Percentiles rank a stretch among this genome's conserved stretches.
phyloP scores from a whole-genome alignment of 2,113 vertebrate genomes.

The Mellivora capensis region DNA sequence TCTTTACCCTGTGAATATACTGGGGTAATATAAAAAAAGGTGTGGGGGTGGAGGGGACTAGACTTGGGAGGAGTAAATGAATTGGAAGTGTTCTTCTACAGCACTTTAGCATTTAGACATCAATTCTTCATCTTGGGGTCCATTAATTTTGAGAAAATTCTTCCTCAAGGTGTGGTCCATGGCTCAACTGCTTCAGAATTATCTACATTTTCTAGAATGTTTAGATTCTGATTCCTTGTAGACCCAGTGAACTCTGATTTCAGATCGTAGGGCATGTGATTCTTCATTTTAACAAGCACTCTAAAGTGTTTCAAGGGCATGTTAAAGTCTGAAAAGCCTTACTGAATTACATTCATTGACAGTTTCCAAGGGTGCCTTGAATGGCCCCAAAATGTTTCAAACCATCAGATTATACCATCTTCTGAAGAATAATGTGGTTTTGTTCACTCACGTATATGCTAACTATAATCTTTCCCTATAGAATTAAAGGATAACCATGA shows the following conservation, averaged over 20 bases:
- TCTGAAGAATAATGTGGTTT: neutral
- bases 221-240: neutral
- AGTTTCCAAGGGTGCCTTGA: neutral
- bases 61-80: neutral
- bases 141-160: neutral
- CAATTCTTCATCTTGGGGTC: neutral
- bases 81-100: neutral
- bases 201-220: neutral
- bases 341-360: neutral
- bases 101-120: too few relatives aligned
- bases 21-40: neutral
- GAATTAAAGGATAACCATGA: neutral
- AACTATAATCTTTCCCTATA: neutral
- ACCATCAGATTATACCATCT: neutral
- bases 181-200: neutral
- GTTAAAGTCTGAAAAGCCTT: neutral
- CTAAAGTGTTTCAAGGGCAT: neutral
- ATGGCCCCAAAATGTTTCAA: neutral
- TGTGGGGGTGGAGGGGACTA: neutral
- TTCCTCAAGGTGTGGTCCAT: neutral
- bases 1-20: neutral
- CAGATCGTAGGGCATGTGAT: neutral
- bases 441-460: neutral
- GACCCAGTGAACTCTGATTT: neutral
- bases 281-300: neutral